Evolutionary conservation across 2,797 vertebrate species (phyloP), one percentile per base, ranked within the genome.

Genomic region (Malurus splendens): DNA sequence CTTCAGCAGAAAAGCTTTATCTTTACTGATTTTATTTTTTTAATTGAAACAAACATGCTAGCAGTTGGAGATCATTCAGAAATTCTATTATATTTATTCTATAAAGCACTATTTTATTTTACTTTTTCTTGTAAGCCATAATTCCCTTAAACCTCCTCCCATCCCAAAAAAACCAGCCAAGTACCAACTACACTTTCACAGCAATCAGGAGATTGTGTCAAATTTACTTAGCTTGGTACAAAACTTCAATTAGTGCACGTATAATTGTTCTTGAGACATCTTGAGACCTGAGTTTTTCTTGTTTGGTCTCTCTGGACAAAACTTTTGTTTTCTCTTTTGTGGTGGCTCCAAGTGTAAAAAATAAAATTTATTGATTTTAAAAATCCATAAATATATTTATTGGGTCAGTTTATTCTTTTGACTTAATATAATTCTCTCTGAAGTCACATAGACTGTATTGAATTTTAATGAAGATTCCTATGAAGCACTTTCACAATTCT

Each of bases 171-270:
- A 27, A 0, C 10, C 7, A 60, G 25, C 4, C 17, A 44, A 70
- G 44, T 44, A 67, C 24, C 33, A 89, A 32, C 3, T 24, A 7
- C 12, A 67, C 14, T 47, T 74, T 4, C 27, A 52, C 7, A 15
- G 25, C 28, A 33, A 68, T 16, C 30, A 45, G 28, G 6, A 12
- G 18, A 55, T 55, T 0, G 0, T 32, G 4, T 45, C 36, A 57
- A 45, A 39, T 54, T 42, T 82, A 48, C 24, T 77, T 32, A 38
- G 16, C 15, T 45, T 30, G 19, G 22, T 65, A 85, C 18, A 30
- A 74, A 80, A 68, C 9, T 41, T 70, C 30, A 62, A 2, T 56
- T 47, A 56, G 5, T 9, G 16, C 1, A 1, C 7, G 48, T 42
- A 33, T 18, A 57, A 41, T 14, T 30, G 17, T 18, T 67, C n/a